phyloP scores from a whole-genome alignment of 2,888 invertebrate genomes.

The Morinoia aosen region DNA sequence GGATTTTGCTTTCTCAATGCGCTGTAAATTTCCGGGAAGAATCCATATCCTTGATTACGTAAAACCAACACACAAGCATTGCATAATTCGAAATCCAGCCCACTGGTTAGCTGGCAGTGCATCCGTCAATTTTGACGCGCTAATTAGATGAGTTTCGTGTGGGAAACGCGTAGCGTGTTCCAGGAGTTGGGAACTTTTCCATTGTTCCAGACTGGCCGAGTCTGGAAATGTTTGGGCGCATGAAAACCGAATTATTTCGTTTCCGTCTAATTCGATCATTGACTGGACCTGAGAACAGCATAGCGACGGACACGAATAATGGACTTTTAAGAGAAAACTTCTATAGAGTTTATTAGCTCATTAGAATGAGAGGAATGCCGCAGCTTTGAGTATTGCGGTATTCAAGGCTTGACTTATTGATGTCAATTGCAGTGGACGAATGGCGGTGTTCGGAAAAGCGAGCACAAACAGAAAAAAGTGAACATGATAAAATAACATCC shows the following conservation, averaged over 20 bases:
- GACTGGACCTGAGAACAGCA: conserved; percentile 15
- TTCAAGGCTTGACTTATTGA: not conserved
- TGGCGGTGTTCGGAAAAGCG: not conserved
- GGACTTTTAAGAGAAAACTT: conserved; percentile 17
- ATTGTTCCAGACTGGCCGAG: not conserved
- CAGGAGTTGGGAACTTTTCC: conserved; percentile 7
- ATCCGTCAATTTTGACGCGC: conserved; percentile 28
- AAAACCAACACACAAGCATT: not conserved
- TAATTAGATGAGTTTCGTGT: conserved; percentile 24
- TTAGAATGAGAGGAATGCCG: conserved; percentile 26
- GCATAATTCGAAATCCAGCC: not conserved
- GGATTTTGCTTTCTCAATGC: not conserved
- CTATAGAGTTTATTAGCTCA: conserved; percentile 9
- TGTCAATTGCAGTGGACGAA: not conserved
- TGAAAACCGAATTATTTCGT: conserved; percentile 7
- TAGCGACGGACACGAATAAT: conserved; percentile 23
- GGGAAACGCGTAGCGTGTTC: conserved; percentile 6
- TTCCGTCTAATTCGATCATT: not conserved
- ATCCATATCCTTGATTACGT: not conserved
- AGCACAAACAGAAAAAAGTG: not conserved
- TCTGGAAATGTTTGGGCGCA: conserved; percentile 10
- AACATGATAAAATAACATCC: not conserved
- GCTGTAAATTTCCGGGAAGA: not conserved
- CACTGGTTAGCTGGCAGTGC: not conserved
- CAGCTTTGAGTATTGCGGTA: not conserved